Base-by-base conservation (phyloP, 37 sponge, comb jelly and placozoan species). In the Eunapius fragilis region DNA sequence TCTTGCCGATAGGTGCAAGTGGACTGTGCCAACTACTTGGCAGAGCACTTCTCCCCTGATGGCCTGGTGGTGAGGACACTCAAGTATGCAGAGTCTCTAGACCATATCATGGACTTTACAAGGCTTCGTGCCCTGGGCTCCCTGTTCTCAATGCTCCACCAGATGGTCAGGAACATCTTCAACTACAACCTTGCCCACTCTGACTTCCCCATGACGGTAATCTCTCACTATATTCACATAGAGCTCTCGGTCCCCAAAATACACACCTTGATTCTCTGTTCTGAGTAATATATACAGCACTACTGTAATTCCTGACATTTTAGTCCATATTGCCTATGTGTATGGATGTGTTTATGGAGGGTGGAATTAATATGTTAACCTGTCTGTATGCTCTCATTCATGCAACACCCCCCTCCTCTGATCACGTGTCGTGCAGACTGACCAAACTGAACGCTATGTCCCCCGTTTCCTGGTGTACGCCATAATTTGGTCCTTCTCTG, bases 81-180 rank as follows among this genome's bases (percentile, higher is more conserved):
- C 67, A 75, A 89, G 82, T 93, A 89, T 77, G 94, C 97, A 24
- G 91, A 87, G 76, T 32, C 68, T 2, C 79, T 91, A 70, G 97
- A 95, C 25, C 99, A 98, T 80, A 92, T 98, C 74, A 98, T 98
- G 99, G 99, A 98, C 84, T 96, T 96, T 86, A 98, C 97, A 13
- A 88, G 96, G 13, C 84, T 96, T 78, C 70, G 99, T 68, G 95
- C 93, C 37, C 91, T 98, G 28, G 87, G 90, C 78, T 87, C 94
- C 67, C 93, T 98, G 78, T 98, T 96, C 79, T 95, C 99, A 71
- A 95, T 98, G 97, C 81, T 98, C 58, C 90, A 95, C 87, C 96
- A 96, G 83, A 79, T 90, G 77, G 83, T 96, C 49, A 75, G 97
- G 38, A 87, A 95, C 36, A 77, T 98, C 41, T 87, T 96, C 72